A percentile compares a stretch with the other conserved stretches of the same genome.
Conservation (phyloP, 1,140 invertebrate species). For the Bombus impatiens region DNA sequence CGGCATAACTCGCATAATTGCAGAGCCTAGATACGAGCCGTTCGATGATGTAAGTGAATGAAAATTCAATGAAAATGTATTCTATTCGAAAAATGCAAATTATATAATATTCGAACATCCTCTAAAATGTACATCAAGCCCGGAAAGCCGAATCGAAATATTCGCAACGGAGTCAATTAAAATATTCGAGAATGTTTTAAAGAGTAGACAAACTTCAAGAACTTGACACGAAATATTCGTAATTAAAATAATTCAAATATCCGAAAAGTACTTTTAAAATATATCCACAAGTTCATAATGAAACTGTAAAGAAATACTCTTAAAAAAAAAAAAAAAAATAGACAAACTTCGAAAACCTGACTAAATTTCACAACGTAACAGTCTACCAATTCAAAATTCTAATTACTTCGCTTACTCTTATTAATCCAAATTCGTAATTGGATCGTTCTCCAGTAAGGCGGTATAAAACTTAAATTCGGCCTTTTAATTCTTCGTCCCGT, state of each 20-base stretch:
- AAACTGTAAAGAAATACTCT: no score
- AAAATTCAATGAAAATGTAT: not conserved
- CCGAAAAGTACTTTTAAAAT: not conserved
- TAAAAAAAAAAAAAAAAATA: no score
- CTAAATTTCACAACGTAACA: not conserved
- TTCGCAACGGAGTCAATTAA: not conserved
- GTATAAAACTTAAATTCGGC: no score
- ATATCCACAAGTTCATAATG: no score
- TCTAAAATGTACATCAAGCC: not conserved
- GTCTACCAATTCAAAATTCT: no score
- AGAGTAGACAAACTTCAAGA: not conserved
- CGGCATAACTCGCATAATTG: slow-evolving; percentile 4
- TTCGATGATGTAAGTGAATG: not conserved
- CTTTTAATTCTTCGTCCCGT: no score
- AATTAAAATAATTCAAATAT: not conserved
- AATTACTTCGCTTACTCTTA: no score
- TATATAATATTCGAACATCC: not conserved
- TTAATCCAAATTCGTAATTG: no score
- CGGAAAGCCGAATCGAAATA: no score
- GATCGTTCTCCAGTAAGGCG: no score
- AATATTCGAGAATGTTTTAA: not conserved
- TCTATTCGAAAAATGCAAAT: no score
- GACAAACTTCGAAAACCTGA: not conserved
- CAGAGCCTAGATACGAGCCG: not conserved
- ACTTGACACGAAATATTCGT: no score